Evolutionary conservation across 2,888 invertebrate species (phyloP), one percentile per base, ranked within the genome.

Genomic region (Caenorhabditis parvicauda): DNA sequence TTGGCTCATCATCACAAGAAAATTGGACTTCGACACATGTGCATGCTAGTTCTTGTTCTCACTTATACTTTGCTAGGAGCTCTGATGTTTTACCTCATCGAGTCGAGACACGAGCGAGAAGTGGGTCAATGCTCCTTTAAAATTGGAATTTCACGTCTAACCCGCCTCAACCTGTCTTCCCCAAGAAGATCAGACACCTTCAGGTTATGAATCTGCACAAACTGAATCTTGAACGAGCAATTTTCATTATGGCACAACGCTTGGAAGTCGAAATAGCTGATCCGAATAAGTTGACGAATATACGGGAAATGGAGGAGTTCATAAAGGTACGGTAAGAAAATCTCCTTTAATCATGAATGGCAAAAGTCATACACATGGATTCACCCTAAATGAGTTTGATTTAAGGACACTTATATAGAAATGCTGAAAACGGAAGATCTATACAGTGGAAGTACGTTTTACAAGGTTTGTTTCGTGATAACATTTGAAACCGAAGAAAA

Each of bases 1-100:
- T 60, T 71, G 22, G 66, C 68, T 12, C 60, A 64, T 32, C 62
- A 67, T 48, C 66, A 67, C 45, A 63, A 64, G 32, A 62, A 62
- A 27, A 54, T 68, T 25, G 68, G 68, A 7, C 59, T 71, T 22
- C 67, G 71, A n/a, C 71, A 71, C 48, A 32, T 71, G 9, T 56
- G 62, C 27, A 63, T 71, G 66, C 39, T 68, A 7, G 42, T 62
- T 27, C 50, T 68, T 4, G 59, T 71, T 19, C 42, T 66, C 2
- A 50, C 53, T 17, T 68, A 68, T 48, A 57, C 71, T 7, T 54
- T 71, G 14, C 35, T 61, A 6, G 71, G 71, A 22, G 71, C 68
- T n/a, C 51, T 55, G 21, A 42, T 71, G n/a, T 71, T 71, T 48
- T 68, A 60, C 39, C 42, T 49, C 22, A 68, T 68, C 27, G 71